Conservation (phyloP, 1,140 invertebrate species). For the Orius insidiosus region DNA sequence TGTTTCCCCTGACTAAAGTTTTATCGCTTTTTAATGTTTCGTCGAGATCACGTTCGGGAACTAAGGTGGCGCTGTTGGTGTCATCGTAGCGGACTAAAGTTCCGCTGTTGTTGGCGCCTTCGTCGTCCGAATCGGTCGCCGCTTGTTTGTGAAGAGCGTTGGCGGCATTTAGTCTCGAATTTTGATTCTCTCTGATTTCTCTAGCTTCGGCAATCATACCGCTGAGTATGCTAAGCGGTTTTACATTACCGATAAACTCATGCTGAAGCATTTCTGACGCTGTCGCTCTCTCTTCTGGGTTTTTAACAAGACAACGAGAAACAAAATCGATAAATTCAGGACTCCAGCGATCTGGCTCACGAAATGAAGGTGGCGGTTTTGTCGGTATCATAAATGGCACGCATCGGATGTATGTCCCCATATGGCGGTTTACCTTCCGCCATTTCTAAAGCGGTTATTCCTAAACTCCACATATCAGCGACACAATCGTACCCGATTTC, state of each 20-base stretch:
- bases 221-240: constrained; percentile 64
- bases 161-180: constrained; percentile 22
- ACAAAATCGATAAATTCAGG: constrained; percentile 97
- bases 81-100: constrained; percentile 33
- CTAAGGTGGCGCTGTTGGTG: constrained; percentile 27
- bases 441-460: constrained; percentile 98
- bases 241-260: constrained; percentile 84
- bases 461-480: constrained; percentile 96
- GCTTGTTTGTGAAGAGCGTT: constrained; percentile 24
- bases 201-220: constrained; percentile 85
- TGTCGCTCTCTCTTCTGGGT: constrained; percentile 86
- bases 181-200: constrained; percentile 74
- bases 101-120: constrained; percentile 33
- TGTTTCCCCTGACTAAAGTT: constrained; percentile 31
- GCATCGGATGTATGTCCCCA: constrained; percentile 98
- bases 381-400: constrained; percentile 99
- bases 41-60: constrained; percentile 25
- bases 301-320: constrained; percentile 78
- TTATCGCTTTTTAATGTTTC: constrained; percentile 19
- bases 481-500: constrained; percentile 99
- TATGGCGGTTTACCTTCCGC: constrained; percentile 98
- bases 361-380: constrained; percentile 93
- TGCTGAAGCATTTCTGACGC: constrained; percentile 79
- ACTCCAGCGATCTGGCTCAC: constrained; percentile 91
- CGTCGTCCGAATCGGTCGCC: constrained; percentile 28